These are phyloP conservation scores for Tetranychus cinnabarinus DNA, from an alignment of 1,140 invertebrate genomes.

Conservation along the genomic window DNA sequence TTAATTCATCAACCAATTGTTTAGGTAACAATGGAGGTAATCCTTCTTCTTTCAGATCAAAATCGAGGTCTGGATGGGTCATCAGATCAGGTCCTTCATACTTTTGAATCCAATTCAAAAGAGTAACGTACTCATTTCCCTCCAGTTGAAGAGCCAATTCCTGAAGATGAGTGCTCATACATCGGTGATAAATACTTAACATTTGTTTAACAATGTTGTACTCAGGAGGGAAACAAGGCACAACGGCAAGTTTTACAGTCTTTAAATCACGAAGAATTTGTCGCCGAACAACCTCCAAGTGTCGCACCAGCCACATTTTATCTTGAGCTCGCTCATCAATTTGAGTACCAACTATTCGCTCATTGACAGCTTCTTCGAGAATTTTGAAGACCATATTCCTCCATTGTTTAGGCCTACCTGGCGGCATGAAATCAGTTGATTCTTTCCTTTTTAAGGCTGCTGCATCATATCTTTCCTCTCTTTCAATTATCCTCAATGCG, in stretches of 20 bases:
- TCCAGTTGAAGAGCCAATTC: conserved; percentile 63
- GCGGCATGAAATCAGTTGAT: conserved; percentile 66
- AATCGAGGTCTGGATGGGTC: conserved; percentile 58
- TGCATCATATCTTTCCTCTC: conserved; percentile 76
- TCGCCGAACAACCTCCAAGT: conserved; percentile 47
- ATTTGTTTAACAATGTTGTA: conserved; percentile 79
- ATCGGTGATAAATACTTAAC: conserved; percentile 77
- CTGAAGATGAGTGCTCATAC: conserved; percentile 43
- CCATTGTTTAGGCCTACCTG: conserved; percentile 80
- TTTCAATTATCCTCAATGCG: conserved; percentile 77
- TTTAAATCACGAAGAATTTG: conserved; percentile 71
- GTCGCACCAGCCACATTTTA: conserved; percentile 80
- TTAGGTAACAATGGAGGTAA: conserved; percentile 46
- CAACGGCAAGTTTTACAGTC: conserved; percentile 72
- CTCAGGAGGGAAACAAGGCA: conserved; percentile 82
- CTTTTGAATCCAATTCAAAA: conserved; percentile 58
- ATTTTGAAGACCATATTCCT: conserved; percentile 54
- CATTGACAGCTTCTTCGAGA: conserved; percentile 53
- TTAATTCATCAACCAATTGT: conserved; percentile 45
- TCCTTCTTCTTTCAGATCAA: conserved; percentile 35
- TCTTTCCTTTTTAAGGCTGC: conserved; percentile 48
- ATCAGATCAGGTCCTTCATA: conserved; percentile 39
- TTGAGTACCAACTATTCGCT: conserved; percentile 45
- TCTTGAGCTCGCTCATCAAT: conserved; percentile 70
- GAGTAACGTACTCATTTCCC: conserved; percentile 85